These are phyloP conservation scores for Piliocolobus tephrosceles DNA, from an alignment of 2,113 vertebrate species.

Conservation along the genomic window DNA sequence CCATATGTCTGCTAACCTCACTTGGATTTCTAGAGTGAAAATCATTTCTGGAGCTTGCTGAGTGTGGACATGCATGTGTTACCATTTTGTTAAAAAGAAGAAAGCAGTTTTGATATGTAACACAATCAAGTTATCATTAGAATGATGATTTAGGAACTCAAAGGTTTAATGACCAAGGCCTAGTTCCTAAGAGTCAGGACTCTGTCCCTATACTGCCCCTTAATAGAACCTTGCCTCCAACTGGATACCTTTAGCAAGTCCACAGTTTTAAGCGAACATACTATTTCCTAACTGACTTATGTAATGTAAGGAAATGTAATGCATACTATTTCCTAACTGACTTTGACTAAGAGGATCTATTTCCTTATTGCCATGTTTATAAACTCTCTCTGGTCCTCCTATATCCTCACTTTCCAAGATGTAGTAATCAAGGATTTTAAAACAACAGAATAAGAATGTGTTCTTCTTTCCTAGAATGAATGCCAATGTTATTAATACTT, in stretches of 20 bases:
- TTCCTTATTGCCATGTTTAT: neutral
- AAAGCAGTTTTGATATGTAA: neutral
- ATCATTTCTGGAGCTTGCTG: neutral
- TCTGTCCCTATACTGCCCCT: neutral
- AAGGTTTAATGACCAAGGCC: neutral
- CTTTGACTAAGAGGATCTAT: neutral
- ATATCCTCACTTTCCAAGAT: neutral
- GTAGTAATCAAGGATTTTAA: neutral
- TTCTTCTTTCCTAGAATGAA: neutral
- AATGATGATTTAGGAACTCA: neutral
- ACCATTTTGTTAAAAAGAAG: neutral
- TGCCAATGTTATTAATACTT: neutral
- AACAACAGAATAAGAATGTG: neutral
- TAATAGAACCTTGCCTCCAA: neutral
- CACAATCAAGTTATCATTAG: neutral
- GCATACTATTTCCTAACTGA: neutral
- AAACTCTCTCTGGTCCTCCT: neutral
- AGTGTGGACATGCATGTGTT: neutral
- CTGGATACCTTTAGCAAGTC: neutral
- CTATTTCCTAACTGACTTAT: neutral
- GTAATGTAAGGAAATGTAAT: too few relatives aligned
- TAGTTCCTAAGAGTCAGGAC: neutral
- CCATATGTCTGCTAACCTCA: neutral
- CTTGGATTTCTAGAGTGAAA: neutral
- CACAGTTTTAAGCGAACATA: neutral